Evolutionary conservation across 2,888 invertebrate genomes (phyloP), one percentile per base, ranked within the genome.

Genomic region (Lissonota sp.): DNA sequence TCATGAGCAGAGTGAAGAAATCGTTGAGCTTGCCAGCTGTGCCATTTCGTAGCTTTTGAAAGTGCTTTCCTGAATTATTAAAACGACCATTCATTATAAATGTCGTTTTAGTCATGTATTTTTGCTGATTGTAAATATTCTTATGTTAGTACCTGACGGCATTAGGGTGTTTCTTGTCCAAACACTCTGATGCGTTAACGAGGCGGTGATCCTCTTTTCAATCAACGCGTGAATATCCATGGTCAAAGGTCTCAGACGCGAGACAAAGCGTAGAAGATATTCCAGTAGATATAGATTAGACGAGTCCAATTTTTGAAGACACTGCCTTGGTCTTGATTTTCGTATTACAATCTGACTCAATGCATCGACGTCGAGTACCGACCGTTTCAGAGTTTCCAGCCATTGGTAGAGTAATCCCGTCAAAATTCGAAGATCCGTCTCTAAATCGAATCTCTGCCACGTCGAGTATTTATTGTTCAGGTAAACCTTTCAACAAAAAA

Each of bases 331-430:
- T 83, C 95, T 94, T 57, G 94, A 94, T 10, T 95, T 94, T 79
- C 95, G 92, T 0, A 94, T 93, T 0, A 96, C 95, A 67, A 97
- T 95, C 69, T 94, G 93, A 71, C 95, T 95, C 57, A 97, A 93
- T 89, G 96, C 95, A 69, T 96, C 95, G 37, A 94, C 93, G 83
- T 94, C 94, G 14, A 97, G 90, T 40, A 96, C 93, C 0, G 96
- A 96, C 72, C 94, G 93, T 93, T 96, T 95, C 58, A 97, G 92
- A 16, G 95, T 95, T 88, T 97, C 97, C 70, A 97, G 90, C 97
- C 97, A 97, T 84, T 96, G 95, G 91, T 95, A 96, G 49, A 97
- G 92, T 4, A 97, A 91, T 0, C 94, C 94, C 0, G 95, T 93
- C 51, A 97, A 90, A 14, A 97, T 93, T 7, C 93, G 92, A 1